Conservation (phyloP, 2,113 vertebrate species). For the Polypterus bichir region DNA sequence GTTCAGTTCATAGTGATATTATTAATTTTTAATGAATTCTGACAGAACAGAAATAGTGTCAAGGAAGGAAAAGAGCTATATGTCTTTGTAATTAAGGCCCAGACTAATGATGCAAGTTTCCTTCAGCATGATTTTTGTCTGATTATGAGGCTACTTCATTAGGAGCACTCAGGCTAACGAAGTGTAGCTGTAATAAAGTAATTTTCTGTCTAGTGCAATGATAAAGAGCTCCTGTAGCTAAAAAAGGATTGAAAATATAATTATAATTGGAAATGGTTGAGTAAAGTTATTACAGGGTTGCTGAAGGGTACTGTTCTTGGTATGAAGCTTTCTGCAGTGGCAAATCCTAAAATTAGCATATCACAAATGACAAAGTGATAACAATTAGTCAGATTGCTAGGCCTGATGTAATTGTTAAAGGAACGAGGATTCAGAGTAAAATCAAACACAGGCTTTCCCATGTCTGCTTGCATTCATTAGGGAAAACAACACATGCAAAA, state of each 20-base stretch:
- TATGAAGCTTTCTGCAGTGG: constrained; percentile 60
- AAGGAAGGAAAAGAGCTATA: constrained; percentile 79
- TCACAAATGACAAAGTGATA: constrained; percentile 50
- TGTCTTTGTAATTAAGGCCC: constrained; percentile 98
- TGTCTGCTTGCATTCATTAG: constrained; percentile 32
- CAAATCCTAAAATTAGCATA: constrained; percentile 65
- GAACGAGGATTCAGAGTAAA: constrained; percentile 56
- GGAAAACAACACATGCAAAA: constrained; percentile 51
- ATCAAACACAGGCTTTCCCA: constrained; percentile 53
- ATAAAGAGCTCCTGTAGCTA: constrained; percentile 90
- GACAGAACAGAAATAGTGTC: constrained; percentile 66
- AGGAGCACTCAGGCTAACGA: constrained; percentile 98
- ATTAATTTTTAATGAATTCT: constrained; percentile 67
- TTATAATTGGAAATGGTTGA: constrained; percentile 87
- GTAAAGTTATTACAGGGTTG: constrained; percentile 85
- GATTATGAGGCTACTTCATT: constrained; percentile 98
- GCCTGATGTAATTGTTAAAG: constrained; percentile 35
- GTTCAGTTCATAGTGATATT: constrained; percentile 40
- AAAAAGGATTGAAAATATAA: constrained; percentile 85
- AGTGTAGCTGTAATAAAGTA: constrained; percentile 99
- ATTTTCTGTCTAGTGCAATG: constrained; percentile 94
- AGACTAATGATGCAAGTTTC: constrained; percentile 98
- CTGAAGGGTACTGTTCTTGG: constrained; percentile 76
- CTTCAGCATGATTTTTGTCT: constrained; percentile 99
- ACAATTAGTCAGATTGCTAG: constrained; percentile 57